Base-by-base conservation (phyloP, 2,797 vertebrate genomes). In the Hephaestus fuliginosus region DNA sequence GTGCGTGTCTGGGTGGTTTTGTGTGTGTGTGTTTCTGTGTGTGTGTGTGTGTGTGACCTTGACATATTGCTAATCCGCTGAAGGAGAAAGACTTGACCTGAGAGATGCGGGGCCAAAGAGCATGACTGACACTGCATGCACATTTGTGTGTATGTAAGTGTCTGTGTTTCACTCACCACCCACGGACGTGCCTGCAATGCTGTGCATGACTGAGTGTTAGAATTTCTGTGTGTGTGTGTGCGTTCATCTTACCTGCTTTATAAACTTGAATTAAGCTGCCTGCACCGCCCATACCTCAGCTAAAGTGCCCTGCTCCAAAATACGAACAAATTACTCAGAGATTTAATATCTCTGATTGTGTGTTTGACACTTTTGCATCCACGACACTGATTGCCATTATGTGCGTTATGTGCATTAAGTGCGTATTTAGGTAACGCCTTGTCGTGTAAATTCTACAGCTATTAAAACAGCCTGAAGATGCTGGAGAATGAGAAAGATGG, bases 81-180 rank as follows among this genome's bases (percentile, higher is more conserved):
- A 91, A 92, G 82, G 83, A 89, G 91, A 92, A 83, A 76, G 76
- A 86, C 84, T 88, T 88, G 86, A 94, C 91, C 88, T 76, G 64
- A 88, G 78, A 65, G 84, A 78, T 81, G 63, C 70, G 30, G 77
- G 82, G 86, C 81, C 82, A 88, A 80, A 89, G 87, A 90, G 84
- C 76, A 81, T 67, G 80, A 82, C 87, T 85, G 86, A 79, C 76
- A 72, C 63, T 61, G 75, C 79, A 81, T 78, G 76, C 73, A 81
- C 80, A 88, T 89, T 86, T 83, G 78, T 86, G 74, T 77, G 44
- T 80, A 17, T 48, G 68, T 77, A 65, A 25, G 70, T 53, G 70
- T 48, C 44, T 58, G 73, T 77, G 78, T 71, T 78, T 73, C 12
- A 11, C 70, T 79, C 30, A 33, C 57, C 17, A 33, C 58, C 17